Evolutionary conservation across 2,888 invertebrate species (phyloP).

Genomic region (Mycalesis mineus): DNA sequence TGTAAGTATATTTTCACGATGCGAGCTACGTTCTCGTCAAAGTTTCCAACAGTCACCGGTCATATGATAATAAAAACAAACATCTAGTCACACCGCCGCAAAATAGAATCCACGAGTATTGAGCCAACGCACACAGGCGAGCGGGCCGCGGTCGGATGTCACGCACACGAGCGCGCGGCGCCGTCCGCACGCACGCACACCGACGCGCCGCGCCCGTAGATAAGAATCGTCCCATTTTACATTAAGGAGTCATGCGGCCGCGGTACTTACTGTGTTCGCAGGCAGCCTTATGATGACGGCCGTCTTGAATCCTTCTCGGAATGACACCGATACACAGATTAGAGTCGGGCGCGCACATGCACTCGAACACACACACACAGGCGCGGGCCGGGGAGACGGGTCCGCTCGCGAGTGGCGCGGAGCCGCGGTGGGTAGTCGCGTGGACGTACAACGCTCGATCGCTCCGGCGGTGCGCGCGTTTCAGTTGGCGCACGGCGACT

Average conservation of each 20-base stretch:
- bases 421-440: slow-evolving; percentile 47
- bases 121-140: slow-evolving; percentile 68
- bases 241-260: slow-evolving; percentile 68
- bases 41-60: slow-evolving; percentile 56
- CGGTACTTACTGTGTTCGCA: slow-evolving; percentile 74
- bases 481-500: slow-evolving; percentile 78
- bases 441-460: slow-evolving; percentile 60
- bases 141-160: slow-evolving; percentile 61
- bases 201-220: slow-evolving; percentile 57
- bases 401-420: slow-evolving; percentile 45
- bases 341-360: slow-evolving; percentile 59
- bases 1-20: not conserved
- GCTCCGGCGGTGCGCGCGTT: slow-evolving; percentile 76
- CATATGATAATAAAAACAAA: slow-evolving; percentile 78
- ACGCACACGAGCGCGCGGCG: slow-evolving; percentile 52
- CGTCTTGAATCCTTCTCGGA: slow-evolving; percentile 69
- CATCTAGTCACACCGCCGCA: slow-evolving; percentile 70
- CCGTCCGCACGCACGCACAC: slow-evolving; percentile 45
- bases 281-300: slow-evolving; percentile 77
- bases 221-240: slow-evolving; percentile 78
- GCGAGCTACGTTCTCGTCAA: slow-evolving; percentile 19
- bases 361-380: slow-evolving; percentile 41
- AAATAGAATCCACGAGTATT: slow-evolving; percentile 73
- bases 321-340: slow-evolving; percentile 57
- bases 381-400: slow-evolving; percentile 38